Evolutionary conservation across 2,797 vertebrate species (phyloP).

Genomic region (Eutrigla gurnardus): DNA sequence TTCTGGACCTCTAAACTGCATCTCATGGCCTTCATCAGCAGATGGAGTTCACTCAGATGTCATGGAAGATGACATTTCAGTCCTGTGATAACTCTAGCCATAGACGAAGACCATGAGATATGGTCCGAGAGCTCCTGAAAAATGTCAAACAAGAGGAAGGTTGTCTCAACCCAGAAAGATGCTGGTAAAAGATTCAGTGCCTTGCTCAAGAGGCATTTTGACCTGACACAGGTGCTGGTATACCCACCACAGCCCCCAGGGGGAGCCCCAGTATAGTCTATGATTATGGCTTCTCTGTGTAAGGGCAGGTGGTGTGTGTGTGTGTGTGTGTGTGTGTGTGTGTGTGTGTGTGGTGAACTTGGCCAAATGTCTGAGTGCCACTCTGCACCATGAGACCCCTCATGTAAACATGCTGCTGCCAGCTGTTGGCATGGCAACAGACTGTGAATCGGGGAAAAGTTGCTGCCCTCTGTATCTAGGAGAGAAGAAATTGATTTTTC

Average conservation of each 20-base stretch:
- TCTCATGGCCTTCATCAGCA: background rate
- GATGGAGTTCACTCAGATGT: background rate
- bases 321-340: conserved; percentile 17
- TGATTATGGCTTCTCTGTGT: background rate
- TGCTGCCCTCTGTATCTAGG: background rate
- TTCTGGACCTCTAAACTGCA: background rate
- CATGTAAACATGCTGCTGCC: conserved; percentile 17
- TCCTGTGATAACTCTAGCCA: background rate
- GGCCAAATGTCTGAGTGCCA: conserved; percentile 22
- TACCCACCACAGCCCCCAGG: conserved; percentile 50
- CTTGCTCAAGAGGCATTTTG: conserved; percentile 8
- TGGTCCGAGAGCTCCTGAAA: background rate
- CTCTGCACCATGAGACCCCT: conserved; percentile 9
- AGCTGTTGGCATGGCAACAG: conserved; percentile 56
- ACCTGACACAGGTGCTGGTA: background rate
- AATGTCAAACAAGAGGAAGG: fast-evolving
- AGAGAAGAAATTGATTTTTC: background rate
- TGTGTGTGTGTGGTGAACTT: background rate
- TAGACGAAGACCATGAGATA: background rate
- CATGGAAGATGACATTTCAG: background rate
- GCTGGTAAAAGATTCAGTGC: background rate
- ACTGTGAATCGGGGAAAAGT: background rate
- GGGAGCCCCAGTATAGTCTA: conserved; percentile 57
- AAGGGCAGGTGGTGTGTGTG: conserved; percentile 17
- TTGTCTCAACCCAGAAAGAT: background rate